Evolutionary conservation across 37 sponge, comb jelly and placozoan genomes (phyloP).

Genomic region (Chondrilla cf. caribensis): DNA sequence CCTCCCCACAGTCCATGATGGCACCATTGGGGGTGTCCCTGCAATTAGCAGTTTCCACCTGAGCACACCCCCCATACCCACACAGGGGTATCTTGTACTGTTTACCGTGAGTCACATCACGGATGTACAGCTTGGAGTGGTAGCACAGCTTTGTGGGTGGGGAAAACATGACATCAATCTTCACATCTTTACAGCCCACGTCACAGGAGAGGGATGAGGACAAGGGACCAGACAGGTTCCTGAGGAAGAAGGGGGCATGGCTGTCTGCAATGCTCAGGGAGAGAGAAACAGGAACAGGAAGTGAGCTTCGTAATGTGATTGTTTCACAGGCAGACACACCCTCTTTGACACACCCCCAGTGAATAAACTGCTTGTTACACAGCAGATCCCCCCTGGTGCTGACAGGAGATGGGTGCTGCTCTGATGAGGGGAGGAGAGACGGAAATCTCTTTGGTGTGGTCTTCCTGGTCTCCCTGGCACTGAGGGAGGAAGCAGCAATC

Average conservation of each 20-base stretch:
- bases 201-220: background rate
- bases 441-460: too few species aligned
- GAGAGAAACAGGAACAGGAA: constrained; percentile 27
- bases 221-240: background rate
- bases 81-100: constrained; percentile 43
- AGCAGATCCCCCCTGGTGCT: constrained; percentile 9
- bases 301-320: constrained; percentile 41
- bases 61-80: constrained; percentile 58
- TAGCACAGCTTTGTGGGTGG: constrained; percentile 28
- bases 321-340: background rate
- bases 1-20: constrained; percentile 36
- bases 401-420: too few species aligned
- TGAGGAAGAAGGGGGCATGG: constrained; percentile 18
- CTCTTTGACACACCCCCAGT: constrained; percentile 55
- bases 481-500: constrained; percentile 24
- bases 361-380: constrained; percentile 38
- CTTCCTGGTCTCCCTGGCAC: background rate
- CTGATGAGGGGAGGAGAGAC: too few species aligned
- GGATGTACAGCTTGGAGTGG: constrained; percentile 37
- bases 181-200: background rate
- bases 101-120: constrained; percentile 17
- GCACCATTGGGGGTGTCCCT: background rate
- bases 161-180: constrained; percentile 23
- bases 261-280: constrained; percentile 33
- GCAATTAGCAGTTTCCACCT: constrained; percentile 29